phyloP scores from a whole-genome alignment of 2,888 invertebrate genomes.

The Rhingia rostrata region DNA sequence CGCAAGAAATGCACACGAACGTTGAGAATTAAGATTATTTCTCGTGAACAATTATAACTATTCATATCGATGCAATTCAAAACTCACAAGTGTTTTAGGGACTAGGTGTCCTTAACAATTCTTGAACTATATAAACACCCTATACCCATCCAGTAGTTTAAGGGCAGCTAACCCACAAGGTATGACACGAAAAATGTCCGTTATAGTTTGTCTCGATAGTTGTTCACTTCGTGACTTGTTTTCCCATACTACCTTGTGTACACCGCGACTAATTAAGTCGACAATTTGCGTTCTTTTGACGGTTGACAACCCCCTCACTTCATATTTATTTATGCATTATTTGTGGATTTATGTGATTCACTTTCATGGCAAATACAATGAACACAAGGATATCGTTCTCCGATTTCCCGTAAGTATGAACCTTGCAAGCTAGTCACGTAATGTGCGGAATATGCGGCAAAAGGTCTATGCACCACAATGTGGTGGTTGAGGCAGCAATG shows the following conservation, averaged over 20 bases:
- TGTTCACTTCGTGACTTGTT: conserved; percentile 24
- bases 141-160: too few relatives aligned
- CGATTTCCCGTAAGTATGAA: conserved; percentile 1
- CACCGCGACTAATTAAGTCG: conserved; percentile 12
- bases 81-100: too few relatives aligned
- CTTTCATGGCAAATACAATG: conserved; percentile 39
- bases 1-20: too few relatives aligned
- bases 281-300: conserved; percentile 43
- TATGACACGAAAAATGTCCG: conserved; percentile 1
- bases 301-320: conserved; percentile 20
- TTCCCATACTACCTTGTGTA: conserved; percentile 1
- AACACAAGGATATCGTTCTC: conserved; percentile 26
- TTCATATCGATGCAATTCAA: too few relatives aligned
- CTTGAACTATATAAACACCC: too few relatives aligned
- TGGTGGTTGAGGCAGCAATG: conserved; percentile 10
- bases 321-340: background rate
- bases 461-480: conserved; percentile 1
- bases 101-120: too few relatives aligned
- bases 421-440: conserved; percentile 60
- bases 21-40: too few relatives aligned
- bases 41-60: too few relatives aligned
- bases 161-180: too few relatives aligned
- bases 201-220: conserved; percentile 4
- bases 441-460: conserved; percentile 60
- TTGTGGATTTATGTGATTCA: conserved; percentile 30